These are phyloP conservation scores for Acropternis orthonyx DNA, from an alignment of 2,797 vertebrate species.

Conservation along the genomic window DNA sequence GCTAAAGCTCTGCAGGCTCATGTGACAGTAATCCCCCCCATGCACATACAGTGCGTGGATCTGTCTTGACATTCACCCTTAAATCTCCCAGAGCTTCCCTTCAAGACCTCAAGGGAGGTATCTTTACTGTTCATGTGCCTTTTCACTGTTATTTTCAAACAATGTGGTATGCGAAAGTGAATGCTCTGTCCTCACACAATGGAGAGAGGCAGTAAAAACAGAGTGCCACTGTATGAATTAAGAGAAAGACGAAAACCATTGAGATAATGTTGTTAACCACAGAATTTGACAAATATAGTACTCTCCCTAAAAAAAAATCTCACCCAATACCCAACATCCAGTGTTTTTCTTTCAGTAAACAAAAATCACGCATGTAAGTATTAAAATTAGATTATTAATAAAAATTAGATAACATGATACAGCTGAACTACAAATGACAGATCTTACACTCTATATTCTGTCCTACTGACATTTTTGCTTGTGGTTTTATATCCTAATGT, in stretches of 20 bases:
- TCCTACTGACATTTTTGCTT: background rate
- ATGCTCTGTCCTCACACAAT: background rate
- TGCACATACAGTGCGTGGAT: background rate
- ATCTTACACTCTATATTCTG: background rate
- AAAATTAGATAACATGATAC: background rate
- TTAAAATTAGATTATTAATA: background rate
- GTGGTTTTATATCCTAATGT: background rate
- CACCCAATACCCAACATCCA: background rate
- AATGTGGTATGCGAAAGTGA: background rate
- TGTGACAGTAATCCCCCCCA: background rate
- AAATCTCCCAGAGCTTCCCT: constrained; percentile 24
- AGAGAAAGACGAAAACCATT: background rate
- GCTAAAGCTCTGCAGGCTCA: background rate
- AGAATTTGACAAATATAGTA: background rate
- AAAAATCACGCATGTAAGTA: background rate
- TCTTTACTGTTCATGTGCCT: background rate
- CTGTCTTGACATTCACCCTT: constrained; percentile 24
- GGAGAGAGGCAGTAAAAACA: background rate
- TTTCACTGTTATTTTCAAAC: constrained; percentile 20
- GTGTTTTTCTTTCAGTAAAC: background rate
- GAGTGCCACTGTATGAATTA: background rate
- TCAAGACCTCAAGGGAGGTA: background rate
- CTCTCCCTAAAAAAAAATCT: background rate
- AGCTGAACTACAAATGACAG: background rate
- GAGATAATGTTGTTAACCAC: background rate